Conservation (phyloP, 2,888 invertebrate species). For the Teleiodes luculella region DNA sequence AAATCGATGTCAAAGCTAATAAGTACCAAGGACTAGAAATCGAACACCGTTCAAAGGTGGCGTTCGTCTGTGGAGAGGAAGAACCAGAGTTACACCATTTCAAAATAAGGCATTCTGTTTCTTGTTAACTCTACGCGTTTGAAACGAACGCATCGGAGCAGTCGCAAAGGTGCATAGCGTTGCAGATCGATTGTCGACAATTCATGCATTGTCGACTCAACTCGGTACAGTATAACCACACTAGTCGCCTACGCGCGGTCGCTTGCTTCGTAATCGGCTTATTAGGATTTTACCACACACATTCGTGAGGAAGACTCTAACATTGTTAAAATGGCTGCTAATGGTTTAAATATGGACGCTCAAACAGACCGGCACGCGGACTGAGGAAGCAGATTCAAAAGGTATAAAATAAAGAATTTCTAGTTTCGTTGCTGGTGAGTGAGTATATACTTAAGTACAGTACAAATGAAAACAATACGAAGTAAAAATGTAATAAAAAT, state of each 20-base stretch:
- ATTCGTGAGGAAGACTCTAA: constrained; percentile 41
- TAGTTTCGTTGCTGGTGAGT: too few relatives aligned
- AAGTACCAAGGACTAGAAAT: too few relatives aligned
- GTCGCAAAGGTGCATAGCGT: constrained; percentile 31
- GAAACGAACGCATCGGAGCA: constrained; percentile 18
- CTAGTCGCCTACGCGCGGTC: constrained; percentile 58
- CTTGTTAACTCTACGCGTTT: not conserved
- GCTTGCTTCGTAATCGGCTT: constrained; percentile 71
- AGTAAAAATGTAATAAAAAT: not conserved
- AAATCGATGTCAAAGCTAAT: too few relatives aligned
- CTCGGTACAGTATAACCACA: constrained; percentile 48
- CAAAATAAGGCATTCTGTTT: too few relatives aligned
- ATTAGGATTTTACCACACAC: constrained; percentile 68
- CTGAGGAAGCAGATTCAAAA: too few relatives aligned
- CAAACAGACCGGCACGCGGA: too few relatives aligned
- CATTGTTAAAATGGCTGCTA: constrained; percentile 1
- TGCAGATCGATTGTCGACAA: constrained; percentile 61
- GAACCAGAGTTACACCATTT: too few relatives aligned
- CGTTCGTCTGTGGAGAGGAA: too few relatives aligned
- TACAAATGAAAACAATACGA: constrained; percentile 11
- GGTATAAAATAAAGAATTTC: too few relatives aligned
- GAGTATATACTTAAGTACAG: not conserved
- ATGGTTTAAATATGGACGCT: constrained; percentile 1
- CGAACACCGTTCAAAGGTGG: too few relatives aligned
- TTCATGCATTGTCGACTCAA: constrained; percentile 55